These are phyloP conservation scores for Etheostoma spectabile DNA, from an alignment of 2,113 vertebrate genomes.

Conservation along the genomic window DNA sequence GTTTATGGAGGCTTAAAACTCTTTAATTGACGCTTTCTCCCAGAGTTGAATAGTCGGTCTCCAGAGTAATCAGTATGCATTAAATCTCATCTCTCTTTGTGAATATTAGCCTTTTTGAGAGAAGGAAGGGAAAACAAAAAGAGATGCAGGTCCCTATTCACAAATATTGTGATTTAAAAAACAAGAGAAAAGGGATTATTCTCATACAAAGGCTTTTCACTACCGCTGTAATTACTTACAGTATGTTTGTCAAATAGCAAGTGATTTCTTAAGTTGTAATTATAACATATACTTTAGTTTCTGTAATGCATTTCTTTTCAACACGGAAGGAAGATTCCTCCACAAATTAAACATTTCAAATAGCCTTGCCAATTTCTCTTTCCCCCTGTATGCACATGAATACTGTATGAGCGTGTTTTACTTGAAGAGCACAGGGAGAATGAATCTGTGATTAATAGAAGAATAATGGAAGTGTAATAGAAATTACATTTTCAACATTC, in stretches of 20 bases:
- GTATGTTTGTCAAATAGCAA: conserved; percentile 55
- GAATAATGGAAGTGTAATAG: conserved; percentile 85
- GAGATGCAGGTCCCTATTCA: conserved; percentile 59
- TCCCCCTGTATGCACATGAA: conserved; percentile 78
- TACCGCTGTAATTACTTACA: conserved; percentile 51
- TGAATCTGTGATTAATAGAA: conserved; percentile 85
- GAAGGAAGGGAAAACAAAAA: conserved; percentile 70
- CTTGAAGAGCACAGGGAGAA: conserved; percentile 77
- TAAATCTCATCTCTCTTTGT: conserved; percentile 82
- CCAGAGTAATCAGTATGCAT: conserved; percentile 88
- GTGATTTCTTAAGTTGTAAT: conserved; percentile 63
- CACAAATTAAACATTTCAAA: conserved; percentile 81
- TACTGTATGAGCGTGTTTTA: conserved; percentile 82
- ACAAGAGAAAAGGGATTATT: conserved; percentile 52
- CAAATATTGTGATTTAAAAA: conserved; percentile 60
- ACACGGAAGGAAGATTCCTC: conserved; percentile 38
- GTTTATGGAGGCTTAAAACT: conserved; percentile 83
- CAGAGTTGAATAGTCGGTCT: conserved; percentile 75
- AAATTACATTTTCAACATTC: conserved; percentile 85
- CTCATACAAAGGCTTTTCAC: conserved; percentile 36
- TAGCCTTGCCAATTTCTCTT: conserved; percentile 71
- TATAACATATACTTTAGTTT: conserved; percentile 67
- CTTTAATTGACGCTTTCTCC: conserved; percentile 80
- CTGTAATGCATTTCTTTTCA: conserved; percentile 56
- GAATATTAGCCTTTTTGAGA: conserved; percentile 78